These are phyloP conservation scores for Rhyacophila evoluta DNA, from an alignment of 2,888 invertebrate genomes.

Conservation along the genomic window DNA sequence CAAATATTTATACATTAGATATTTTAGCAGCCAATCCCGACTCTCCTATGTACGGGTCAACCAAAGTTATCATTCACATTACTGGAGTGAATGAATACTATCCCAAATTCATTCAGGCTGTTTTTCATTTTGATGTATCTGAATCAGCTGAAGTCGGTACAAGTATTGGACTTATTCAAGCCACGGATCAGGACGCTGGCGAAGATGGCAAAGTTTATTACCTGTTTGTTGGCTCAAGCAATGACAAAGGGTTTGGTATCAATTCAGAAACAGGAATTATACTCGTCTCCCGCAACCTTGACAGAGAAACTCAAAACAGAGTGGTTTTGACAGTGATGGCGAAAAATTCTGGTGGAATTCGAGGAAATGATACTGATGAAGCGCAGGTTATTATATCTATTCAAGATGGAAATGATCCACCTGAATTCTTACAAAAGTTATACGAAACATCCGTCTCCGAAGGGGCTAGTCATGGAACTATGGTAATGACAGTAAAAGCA, in stretches of 20 bases:
- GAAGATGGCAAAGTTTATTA: conserved; percentile 91
- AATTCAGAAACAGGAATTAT: conserved; percentile 87
- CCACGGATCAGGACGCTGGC: conserved; percentile 90
- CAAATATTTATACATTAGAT: conserved; percentile 78
- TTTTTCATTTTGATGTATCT: conserved; percentile 92
- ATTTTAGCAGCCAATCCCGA: conserved; percentile 90
- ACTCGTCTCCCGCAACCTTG: conserved; percentile 83
- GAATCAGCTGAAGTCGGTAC: conserved; percentile 91
- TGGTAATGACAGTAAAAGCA: conserved; percentile 84
- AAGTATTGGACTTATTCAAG: conserved; percentile 87
- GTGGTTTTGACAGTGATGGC: conserved; percentile 93
- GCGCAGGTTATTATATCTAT: conserved; percentile 94
- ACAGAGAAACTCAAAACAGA: conserved; percentile 89
- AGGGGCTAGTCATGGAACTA: conserved; percentile 79
- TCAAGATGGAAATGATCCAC: conserved; percentile 97
- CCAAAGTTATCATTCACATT: conserved; percentile 80
- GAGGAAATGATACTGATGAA: conserved; percentile 95
- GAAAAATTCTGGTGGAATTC: conserved; percentile 93
- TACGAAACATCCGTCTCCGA: conserved; percentile 88
- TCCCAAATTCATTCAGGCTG: conserved; percentile 88
- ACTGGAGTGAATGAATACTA: conserved; percentile 91
- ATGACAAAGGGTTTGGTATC: conserved; percentile 90
- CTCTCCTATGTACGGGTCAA: conserved; percentile 81
- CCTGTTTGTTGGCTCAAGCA: conserved; percentile 92
- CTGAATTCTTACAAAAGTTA: conserved; percentile 83